Base-by-base conservation (phyloP, 2,888 invertebrate species). In the Drymonia ruficornis region DNA sequence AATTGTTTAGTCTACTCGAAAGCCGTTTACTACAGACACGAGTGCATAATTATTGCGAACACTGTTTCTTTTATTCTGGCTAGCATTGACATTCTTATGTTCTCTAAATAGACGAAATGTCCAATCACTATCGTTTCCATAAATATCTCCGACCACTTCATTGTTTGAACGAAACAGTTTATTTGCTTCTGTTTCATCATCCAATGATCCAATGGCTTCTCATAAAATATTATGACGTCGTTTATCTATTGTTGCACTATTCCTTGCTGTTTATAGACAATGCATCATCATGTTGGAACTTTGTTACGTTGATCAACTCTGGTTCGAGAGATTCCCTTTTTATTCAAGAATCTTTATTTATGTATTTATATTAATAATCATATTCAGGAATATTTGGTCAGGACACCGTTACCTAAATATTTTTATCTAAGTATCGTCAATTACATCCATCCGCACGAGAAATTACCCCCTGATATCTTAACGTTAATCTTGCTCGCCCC, bases 221-320 rank as follows among this genome's bases (percentile, higher is more conserved):
- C 23, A 28, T 45, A 45, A 45, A 45, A 45, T 28, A 28, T 45
- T 45, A 45, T 28, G 18, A 23, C 45, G 28, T 28, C n/a, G 28
- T 45, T 28, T n/a, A 28, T n/a, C 45, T 45, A 45, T 45, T 45
- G 28, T 45, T 28, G 45, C 47, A 45, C 18, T 28, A 45, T 28
- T 28, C 13, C 16, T 13, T 6, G 43, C 18, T 44, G 18, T 13
- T 13, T 4, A 11, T 43, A 28, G n/a, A 28, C 28, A 45, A 28
- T n/a, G 13, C n/a, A 9, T 44, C 23, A 44, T 44, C 31, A 8
- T 31, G 9, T 31, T 36, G 11, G 36, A 36, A 36, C 36, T n/a
- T 36, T 36, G n/a, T n/a, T 36, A 8, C 9, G 31, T 31, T 23
- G 23, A 4, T 23, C 23, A 23, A 6, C 7, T 23, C 23, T 23